Conservation (phyloP, 1,140 invertebrate species). For the Papilio xuthus region DNA sequence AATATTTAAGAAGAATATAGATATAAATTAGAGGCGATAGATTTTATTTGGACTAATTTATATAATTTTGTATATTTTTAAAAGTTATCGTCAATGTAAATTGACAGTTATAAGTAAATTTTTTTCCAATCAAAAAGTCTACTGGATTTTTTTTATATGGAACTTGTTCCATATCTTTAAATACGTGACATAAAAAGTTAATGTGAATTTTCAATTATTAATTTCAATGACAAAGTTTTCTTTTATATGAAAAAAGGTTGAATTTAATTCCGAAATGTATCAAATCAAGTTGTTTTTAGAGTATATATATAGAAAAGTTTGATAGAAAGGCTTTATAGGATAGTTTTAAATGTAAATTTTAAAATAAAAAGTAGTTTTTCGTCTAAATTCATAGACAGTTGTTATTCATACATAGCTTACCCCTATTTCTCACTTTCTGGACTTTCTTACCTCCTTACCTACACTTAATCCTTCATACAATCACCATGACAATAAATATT, state of each 20-base stretch:
- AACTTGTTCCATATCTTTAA: background rate
- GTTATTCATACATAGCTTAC: constrained; percentile 44
- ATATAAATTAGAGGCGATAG: constrained; percentile 14
- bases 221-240: background rate
- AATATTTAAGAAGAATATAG: constrained; percentile 34
- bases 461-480: constrained; percentile 39
- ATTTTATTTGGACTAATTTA: constrained; percentile 2
- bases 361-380: constrained; percentile 38
- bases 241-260: background rate
- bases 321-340: constrained; percentile 15
- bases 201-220: background rate
- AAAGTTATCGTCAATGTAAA: constrained; percentile 29
- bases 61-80: background rate
- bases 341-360: constrained; percentile 20
- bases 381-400: constrained; percentile 6
- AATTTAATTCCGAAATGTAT: background rate
- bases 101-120: background rate
- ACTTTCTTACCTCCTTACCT: constrained; percentile 56
- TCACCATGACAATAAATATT: constrained; percentile 33
- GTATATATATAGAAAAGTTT: background rate
- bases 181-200: background rate
- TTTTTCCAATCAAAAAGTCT: background rate
- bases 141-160: background rate
- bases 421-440: constrained; percentile 71
- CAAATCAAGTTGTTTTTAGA: background rate